Conservation (phyloP, 1,140 invertebrate species). For the Antheraea pernyi region DNA sequence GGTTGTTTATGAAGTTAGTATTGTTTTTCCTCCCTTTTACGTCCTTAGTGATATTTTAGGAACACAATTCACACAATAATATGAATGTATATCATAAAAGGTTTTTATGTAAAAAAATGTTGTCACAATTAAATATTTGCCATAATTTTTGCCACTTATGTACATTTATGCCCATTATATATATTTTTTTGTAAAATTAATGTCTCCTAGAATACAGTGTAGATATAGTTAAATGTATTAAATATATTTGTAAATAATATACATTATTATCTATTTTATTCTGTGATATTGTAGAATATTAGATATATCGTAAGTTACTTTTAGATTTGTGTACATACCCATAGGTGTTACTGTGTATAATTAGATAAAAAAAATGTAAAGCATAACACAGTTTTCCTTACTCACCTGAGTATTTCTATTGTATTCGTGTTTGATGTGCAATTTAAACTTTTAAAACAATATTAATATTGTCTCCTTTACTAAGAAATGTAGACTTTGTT, state of each 20-base stretch:
- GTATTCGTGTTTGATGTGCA: not conserved
- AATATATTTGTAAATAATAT: slow-evolving; percentile 3
- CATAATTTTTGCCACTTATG: not conserved
- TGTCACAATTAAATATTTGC: not conserved
- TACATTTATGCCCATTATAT: not conserved
- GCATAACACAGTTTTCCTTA: not conserved
- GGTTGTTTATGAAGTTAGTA: too few relatives aligned
- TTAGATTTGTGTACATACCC: not conserved
- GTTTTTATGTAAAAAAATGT: not conserved
- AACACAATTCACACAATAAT: too few relatives aligned
- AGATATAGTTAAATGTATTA: not conserved
- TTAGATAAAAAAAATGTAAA: slow-evolving; percentile 13
- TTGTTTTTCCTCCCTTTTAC: too few relatives aligned
- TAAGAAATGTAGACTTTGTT: not conserved
- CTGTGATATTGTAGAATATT: slow-evolving; percentile 50
- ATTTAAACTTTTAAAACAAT: not conserved
- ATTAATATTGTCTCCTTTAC: not conserved
- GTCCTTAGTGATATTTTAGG: too few relatives aligned
- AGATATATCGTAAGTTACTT: slow-evolving; percentile 14
- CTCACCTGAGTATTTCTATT: slow-evolving; percentile 8
- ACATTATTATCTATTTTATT: slow-evolving; percentile 20
- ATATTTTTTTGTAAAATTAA: not conserved
- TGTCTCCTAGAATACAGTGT: not conserved
- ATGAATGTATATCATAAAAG: too few relatives aligned
- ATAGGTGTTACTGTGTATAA: not conserved